Evolutionary conservation across 2,113 vertebrate species (phyloP), one percentile per base, ranked within the genome.

Genomic region (Corapipo altera): DNA sequence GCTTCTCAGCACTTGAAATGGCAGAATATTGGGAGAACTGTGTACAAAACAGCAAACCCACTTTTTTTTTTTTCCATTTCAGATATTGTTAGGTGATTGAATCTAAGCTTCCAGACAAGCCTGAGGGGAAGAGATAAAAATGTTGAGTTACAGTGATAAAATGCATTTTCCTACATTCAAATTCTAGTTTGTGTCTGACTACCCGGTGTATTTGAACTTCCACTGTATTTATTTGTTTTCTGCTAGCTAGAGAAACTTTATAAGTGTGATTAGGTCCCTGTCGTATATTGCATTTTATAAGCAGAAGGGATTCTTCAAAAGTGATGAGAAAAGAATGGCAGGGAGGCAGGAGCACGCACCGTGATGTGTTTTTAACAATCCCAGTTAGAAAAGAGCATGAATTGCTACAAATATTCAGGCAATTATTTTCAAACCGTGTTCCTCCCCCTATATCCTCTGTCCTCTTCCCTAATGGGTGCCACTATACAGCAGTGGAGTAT

Each of bases 91-190:
- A 55, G 23, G 43, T 91, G 39, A 81, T 87, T 83, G 72, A 88
- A 72, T 94, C 88, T 89, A 72, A 89, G 62, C 61, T 95, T 93
- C 87, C 27, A 91, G 83, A 83, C 69, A 66, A 91, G 79, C 72
- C 88, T 87, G 83, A 90, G 75, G 92, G 95, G 89, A 94, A 70
- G 43, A 92, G 65, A 66, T 82, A 87, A 91, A 94, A 95, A 57
- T 8, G 7, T 75, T 51, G 85, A 84, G 59, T 91, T 93, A 55
- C 49, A 78, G 52, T 2, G 13, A 87, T 89, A 85, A 87, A 96
- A 94, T 71, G 61, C 26, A 33, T 89, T 94, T 95, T 79, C 61
- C 51, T 88, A 92, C 71, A 94, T 97, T 97, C 84, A 95, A 67
- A 91, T 94, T 88, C 72, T 67, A 67, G 41, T 84, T 94, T 88